Conservation (phyloP, 2,113 vertebrate genomes). For the Aramus guarauna region DNA sequence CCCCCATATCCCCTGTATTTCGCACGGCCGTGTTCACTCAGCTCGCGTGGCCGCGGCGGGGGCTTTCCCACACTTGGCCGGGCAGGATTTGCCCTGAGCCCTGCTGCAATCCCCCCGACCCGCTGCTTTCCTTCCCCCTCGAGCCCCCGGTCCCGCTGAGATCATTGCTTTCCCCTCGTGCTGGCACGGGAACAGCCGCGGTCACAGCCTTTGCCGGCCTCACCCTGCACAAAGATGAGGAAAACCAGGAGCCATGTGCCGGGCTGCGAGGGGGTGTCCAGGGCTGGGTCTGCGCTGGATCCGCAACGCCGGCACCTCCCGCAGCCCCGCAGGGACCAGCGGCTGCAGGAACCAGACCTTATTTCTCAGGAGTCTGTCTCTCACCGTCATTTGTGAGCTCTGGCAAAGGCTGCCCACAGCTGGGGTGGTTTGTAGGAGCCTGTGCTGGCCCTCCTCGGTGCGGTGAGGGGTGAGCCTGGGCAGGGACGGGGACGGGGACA, state of each 20-base stretch:
- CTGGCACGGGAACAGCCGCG: background rate
- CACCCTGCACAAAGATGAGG: background rate
- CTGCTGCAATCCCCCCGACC: background rate
- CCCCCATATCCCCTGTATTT: no score
- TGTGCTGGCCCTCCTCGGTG: background rate
- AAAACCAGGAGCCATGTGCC: background rate
- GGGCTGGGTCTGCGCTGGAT: background rate
- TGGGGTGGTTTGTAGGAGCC: background rate
- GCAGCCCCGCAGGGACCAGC: fast-evolving
- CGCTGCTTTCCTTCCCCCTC: background rate
- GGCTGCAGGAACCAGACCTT: background rate
- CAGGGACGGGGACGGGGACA: background rate
- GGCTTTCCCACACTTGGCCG: fast-evolving
- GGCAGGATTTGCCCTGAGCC: background rate
- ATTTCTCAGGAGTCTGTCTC: background rate
- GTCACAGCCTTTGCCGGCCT: background rate
- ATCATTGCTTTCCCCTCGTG: background rate
- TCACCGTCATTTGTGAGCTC: background rate
- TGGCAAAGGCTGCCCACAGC: background rate
- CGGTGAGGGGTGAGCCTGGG: background rate
- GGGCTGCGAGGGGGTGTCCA: background rate
- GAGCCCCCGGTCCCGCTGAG: background rate
- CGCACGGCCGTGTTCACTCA: fast-evolving
- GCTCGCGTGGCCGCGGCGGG: fast-evolving
- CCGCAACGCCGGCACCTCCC: no score